Evolutionary conservation across 2,113 vertebrate species (phyloP).

Genomic region (Varanus salvator): DNA sequence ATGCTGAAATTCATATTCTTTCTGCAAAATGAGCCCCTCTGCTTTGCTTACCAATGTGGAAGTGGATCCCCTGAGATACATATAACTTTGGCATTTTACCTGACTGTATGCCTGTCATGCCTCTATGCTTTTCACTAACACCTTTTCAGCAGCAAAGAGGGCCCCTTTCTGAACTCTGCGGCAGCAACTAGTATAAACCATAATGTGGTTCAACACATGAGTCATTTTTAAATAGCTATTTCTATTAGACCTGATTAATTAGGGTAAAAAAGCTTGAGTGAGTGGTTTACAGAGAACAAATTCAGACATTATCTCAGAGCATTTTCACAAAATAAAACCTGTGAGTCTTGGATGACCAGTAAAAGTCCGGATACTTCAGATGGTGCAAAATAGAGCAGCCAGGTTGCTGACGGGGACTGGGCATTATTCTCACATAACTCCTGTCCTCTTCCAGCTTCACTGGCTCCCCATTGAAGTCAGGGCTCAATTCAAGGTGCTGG

Average conservation of each 20-base stretch:
- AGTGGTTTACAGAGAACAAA: not conserved
- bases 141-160: not conserved
- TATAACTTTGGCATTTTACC: not conserved
- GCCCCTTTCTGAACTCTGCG: not conserved
- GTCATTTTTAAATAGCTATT: not conserved
- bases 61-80: not conserved
- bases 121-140: not conserved
- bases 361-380: no score
- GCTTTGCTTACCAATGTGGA: conserved; percentile 14
- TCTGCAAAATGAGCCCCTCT: not conserved
- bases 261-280: not conserved
- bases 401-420: no score
- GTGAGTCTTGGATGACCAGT: not conserved
- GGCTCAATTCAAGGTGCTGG: no score
- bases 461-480: no score
- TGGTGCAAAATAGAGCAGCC: no score
- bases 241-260: not conserved
- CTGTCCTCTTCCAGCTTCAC: no score
- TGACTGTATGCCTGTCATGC: conserved; percentile 7
- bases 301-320: not conserved
- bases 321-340: not conserved
- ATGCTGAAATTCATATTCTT: not conserved
- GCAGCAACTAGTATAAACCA: not conserved
- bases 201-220: not conserved
- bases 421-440: no score